A percentile compares a stretch with the other conserved stretches of the same genome.
Evolutionary conservation across 2,113 vertebrate genomes (phyloP).

Genomic region (Desmodus rotundus): DNA sequence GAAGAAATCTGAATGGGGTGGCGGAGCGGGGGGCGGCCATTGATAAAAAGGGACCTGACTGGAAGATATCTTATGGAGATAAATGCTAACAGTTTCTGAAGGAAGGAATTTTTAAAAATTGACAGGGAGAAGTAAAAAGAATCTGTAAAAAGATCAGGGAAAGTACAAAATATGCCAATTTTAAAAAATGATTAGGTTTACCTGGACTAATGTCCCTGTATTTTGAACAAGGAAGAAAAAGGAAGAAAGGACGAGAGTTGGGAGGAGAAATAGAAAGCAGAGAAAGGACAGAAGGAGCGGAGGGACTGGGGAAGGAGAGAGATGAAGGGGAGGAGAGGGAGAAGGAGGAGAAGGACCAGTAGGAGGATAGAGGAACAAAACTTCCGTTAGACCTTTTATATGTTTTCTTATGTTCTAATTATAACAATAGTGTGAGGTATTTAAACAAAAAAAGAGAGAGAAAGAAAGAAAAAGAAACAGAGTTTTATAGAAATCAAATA

Average conservation of each 20-base stretch:
- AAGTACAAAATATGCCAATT: neutral
- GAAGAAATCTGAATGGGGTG: neutral
- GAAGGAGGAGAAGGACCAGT: neutral
- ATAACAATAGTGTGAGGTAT: neutral
- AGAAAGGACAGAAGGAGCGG: neutral
- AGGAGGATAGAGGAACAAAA: neutral
- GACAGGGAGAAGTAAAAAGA: neutral
- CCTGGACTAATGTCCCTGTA: neutral
- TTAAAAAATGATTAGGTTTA: neutral
- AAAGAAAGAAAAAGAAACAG: neutral
- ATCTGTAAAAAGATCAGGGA: neutral
- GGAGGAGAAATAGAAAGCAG: neutral
- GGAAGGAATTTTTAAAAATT: neutral
- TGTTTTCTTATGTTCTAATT: neutral
- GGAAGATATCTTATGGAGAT: neutral
- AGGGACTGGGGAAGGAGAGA: neutral
- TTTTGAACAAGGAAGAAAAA: neutral
- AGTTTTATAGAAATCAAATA: neutral
- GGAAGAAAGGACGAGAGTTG: neutral
- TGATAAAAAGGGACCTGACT: neutral
- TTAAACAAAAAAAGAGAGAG: neutral
- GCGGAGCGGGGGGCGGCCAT: neutral
- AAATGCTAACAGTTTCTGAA: neutral
- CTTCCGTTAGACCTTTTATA: neutral
- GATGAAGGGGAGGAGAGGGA: no score